These are phyloP conservation scores for Pyrrhia umbra DNA, from an alignment of 2,888 invertebrate genomes.

Conservation along the genomic window DNA sequence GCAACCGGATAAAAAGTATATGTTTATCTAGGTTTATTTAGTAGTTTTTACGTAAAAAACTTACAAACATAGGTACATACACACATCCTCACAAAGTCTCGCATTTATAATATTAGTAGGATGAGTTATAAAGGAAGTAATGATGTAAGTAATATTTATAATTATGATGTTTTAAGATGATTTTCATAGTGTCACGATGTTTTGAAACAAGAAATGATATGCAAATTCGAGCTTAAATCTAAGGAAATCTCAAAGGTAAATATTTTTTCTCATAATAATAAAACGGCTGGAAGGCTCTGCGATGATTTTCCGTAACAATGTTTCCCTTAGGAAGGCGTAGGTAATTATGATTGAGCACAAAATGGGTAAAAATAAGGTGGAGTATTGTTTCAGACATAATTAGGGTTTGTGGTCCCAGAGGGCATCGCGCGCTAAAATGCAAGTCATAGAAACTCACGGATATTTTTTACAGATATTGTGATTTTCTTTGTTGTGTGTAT, in stretches of 20 bases:
- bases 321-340: constrained; percentile 80
- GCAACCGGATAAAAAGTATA: too few species aligned
- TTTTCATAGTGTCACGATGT: background rate
- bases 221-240: constrained; percentile 39
- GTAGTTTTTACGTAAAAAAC: too few species aligned
- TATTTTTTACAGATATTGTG: background rate
- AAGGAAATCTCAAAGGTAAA: constrained; percentile 68
- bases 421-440: constrained; percentile 73
- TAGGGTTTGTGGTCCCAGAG: constrained; percentile 88
- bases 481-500: too few species aligned
- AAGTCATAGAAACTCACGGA: constrained; percentile 74
- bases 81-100: too few species aligned
- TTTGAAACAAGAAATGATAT: constrained; percentile 14
- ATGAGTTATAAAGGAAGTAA: too few species aligned
- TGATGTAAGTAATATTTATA: too few species aligned
- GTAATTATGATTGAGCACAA: constrained; percentile 90
- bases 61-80: too few species aligned
- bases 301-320: constrained; percentile 83
- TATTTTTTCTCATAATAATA: constrained; percentile 72
- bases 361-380: constrained; percentile 88
- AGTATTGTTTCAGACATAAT: constrained; percentile 89
- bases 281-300: constrained; percentile 70
- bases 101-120: too few species aligned
- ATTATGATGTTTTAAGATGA: background rate
- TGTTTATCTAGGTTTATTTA: too few species aligned